Base-by-base conservation (phyloP, 2,113 vertebrate species). In the Colius striatus region DNA sequence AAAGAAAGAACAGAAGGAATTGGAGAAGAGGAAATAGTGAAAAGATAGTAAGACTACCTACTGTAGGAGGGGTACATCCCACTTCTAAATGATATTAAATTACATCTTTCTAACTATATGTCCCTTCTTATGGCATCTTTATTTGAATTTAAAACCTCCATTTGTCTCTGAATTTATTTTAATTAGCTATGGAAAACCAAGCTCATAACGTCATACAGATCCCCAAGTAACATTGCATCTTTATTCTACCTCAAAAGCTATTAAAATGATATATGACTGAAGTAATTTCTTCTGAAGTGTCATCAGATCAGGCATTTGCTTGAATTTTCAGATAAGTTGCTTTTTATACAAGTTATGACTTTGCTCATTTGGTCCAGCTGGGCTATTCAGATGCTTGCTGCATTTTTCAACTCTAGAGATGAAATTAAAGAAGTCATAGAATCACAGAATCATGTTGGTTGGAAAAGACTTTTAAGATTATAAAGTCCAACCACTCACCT, bases 131-230 rank as follows among this genome's bases (percentile, higher is more conserved):
- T 58, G 89, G 79, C 83, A 73, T 71, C 65, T 93, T 71, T 67
- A 81, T 67, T 63, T 34, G 57, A 84, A 93, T 86, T 94, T 74
- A 84, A 84, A 87, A 23, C 53, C 73, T 89, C 51, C 29, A 62
- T 73, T 88, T 86, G 75, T 77, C 60, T 79, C 72, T 21, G 34
- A 92, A 91, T 85, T 91, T 54, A 94, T 95, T 95, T 95, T 87
- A 87, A 79, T 53, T 82, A 89, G 71, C 70, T 43, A 25, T 11
- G 60, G 62, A 91, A 94, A 92, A 72, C 16, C 78, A 51, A 65
- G 67, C 55, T 11, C 61, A 47, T 50, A 82, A 76, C 51, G 27
- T 92, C 74, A 58, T 6, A 43, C 50, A 83, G 78, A 54, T 75
- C 76, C 62, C 51, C 78, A 23, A 76, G 53, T 10, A 75, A 58